phyloP scores from a whole-genome alignment of 1,140 invertebrate genomes.

The Hypothenemus hampei region DNA sequence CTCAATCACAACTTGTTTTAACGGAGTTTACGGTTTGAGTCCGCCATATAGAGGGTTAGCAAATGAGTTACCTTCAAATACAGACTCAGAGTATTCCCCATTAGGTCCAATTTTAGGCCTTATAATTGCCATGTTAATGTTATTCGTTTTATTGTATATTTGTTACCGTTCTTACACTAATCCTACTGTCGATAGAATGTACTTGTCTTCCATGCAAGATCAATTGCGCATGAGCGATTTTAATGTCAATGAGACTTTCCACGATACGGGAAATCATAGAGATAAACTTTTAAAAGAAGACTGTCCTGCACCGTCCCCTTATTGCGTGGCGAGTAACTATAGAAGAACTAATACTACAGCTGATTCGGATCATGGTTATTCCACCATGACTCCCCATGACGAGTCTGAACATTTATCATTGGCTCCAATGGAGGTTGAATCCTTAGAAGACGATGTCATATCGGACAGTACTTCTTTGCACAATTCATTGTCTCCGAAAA shows the following conservation, averaged over 20 bases:
- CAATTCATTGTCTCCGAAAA: slow-evolving; percentile 53
- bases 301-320: slow-evolving; percentile 61
- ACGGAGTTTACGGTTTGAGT: slow-evolving; percentile 73
- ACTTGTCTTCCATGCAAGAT: slow-evolving; percentile 49
- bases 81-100: slow-evolving; percentile 51
- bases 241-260: slow-evolving; percentile 49
- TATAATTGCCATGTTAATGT: slow-evolving; percentile 55
- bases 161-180: slow-evolving; percentile 60
- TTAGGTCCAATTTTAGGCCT: slow-evolving; percentile 59
- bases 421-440: slow-evolving; percentile 57
- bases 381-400: slow-evolving; percentile 91
- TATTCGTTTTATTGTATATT: slow-evolving; percentile 59
- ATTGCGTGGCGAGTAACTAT: slow-evolving; percentile 78
- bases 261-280: slow-evolving; percentile 52
- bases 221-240: slow-evolving; percentile 45
- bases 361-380: slow-evolving; percentile 91
- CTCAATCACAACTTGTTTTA: slow-evolving; percentile 74
- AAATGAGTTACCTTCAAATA: slow-evolving; percentile 42
- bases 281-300: slow-evolving; percentile 56
- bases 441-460: slow-evolving; percentile 52
- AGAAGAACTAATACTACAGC: slow-evolving; percentile 72
- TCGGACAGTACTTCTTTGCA: slow-evolving; percentile 59
- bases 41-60: slow-evolving; percentile 65
- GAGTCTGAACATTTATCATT: slow-evolving; percentile 72
- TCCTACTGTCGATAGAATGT: slow-evolving; percentile 48